phyloP scores from a whole-genome alignment of 2,113 vertebrate species.

The Periophthalmodon schlosseri region DNA sequence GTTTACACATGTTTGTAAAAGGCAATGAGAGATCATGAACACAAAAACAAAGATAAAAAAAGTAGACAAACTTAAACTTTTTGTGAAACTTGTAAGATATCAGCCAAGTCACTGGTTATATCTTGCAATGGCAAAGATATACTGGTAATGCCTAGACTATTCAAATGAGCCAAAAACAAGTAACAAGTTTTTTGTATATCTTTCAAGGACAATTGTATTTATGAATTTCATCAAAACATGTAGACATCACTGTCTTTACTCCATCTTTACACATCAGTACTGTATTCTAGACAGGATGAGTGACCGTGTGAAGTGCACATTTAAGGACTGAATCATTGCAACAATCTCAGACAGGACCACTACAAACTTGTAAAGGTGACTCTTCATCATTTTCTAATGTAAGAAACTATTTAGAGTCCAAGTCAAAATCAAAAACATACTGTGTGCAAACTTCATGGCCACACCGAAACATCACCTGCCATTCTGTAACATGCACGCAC shows the following conservation, averaged over 20 bases:
- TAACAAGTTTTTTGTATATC: too few species aligned
- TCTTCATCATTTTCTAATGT: constrained; percentile 16
- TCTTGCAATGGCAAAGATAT: too few species aligned
- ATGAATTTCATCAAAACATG: too few species aligned
- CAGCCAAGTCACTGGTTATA: too few species aligned
- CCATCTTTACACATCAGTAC: too few species aligned
- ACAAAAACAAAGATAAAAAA: not conserved
- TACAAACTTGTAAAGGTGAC: not conserved
- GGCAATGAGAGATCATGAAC: not conserved
- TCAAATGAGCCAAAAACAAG: too few species aligned
- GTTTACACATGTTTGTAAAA: not conserved
- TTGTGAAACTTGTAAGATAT: not conserved
- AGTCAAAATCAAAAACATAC: constrained; percentile 24
- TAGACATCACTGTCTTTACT: too few species aligned
- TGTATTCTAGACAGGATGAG: not conserved
- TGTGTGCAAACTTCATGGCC: constrained; percentile 7
- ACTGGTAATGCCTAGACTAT: too few species aligned
- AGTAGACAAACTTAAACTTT: not conserved
- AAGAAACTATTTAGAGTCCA: not conserved
- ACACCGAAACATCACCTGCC: constrained; percentile 34
- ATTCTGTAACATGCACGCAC: constrained; percentile 2
- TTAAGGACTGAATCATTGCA: constrained; percentile 9
- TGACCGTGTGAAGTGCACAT: not conserved
- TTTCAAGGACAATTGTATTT: too few species aligned
- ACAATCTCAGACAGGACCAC: constrained; percentile 20